Base-by-base conservation (phyloP, 2,113 vertebrate species). In the Ranitomeya variabilis region DNA sequence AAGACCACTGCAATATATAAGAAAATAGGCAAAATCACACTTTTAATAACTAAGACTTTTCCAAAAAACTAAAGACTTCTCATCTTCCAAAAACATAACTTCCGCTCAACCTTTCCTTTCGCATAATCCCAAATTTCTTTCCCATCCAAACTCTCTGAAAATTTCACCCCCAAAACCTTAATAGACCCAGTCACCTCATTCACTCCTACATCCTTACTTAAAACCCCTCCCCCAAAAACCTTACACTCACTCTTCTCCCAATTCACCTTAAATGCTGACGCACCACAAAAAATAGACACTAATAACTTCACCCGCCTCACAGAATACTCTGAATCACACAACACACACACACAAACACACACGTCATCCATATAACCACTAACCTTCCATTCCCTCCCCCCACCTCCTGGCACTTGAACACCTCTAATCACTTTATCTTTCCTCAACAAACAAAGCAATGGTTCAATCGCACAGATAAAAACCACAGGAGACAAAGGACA, bases 381-480 rank as follows among this genome's bases (percentile, higher is more conserved):
- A 4, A 57, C 23, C 21, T 51, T 85, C 9, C 67, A 55, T 6
- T 12, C 3, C 15, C 12, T 74, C 6, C n/a, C 54, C 7, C 23
- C 23, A 12, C 69, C 45, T 1, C 69, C 69, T 1, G 69, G 69
- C 0, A 86, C 26, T 10, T 60, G n/a, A 3, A 76, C 23, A 1
- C 69, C 84, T 19, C 55, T 57, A 0, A 86, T 16, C 2, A 60
- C 14, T 13, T 74, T 59, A 37, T 86, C 69, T 3, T 21, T 57
- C 7, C 7, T 15, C 0, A 85, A 0, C 10, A 15, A 57, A 6
- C 21, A 5, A 19, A 86, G 11, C 2, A 76, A 45, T 0, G 84
- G 84, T 31, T 86, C 84, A 6, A 86, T 59, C 2, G 19, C 69
- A 19, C 52, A 86, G 2, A 86, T 31, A 45, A 86, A 86, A 7